Conservation (phyloP, 2,797 vertebrate genomes). For the Acanthiza pusilla region DNA sequence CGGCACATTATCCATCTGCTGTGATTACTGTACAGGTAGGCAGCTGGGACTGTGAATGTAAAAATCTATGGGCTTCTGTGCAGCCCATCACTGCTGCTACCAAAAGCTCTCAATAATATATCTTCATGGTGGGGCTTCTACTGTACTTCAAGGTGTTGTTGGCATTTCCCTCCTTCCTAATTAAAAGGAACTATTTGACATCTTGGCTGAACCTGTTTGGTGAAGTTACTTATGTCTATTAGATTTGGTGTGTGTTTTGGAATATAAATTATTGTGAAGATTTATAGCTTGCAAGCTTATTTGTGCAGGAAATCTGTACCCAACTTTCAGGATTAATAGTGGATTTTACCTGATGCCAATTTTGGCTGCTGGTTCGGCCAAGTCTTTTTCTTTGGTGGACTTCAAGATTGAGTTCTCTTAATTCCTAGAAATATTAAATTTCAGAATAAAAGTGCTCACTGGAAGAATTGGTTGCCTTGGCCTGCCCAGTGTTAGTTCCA, state of each 20-base stretch:
- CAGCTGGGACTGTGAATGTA: constrained; percentile 4
- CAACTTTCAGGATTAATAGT: not conserved
- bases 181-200: constrained; percentile 11
- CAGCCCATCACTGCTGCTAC: not conserved
- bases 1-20: constrained; percentile 56
- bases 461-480: not conserved
- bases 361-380: not conserved
- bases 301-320: not conserved
- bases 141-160: not conserved
- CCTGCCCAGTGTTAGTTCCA: not conserved
- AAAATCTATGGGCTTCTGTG: constrained; percentile 5
- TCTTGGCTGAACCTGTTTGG: not conserved
- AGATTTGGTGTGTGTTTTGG: not conserved
- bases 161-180: constrained; percentile 13
- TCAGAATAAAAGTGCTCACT: not conserved
- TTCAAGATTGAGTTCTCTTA: not conserved
- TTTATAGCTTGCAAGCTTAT: not conserved
- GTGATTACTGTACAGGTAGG: constrained; percentile 41
- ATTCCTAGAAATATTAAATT: not conserved
- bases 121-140: not conserved
- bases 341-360: not conserved
- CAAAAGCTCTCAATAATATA: not conserved
- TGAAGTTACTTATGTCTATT: not conserved
- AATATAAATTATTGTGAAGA: not conserved
- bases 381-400: not conserved